phyloP scores from a whole-genome alignment of 2,797 vertebrate species.

The Oreochromis grahami region DNA sequence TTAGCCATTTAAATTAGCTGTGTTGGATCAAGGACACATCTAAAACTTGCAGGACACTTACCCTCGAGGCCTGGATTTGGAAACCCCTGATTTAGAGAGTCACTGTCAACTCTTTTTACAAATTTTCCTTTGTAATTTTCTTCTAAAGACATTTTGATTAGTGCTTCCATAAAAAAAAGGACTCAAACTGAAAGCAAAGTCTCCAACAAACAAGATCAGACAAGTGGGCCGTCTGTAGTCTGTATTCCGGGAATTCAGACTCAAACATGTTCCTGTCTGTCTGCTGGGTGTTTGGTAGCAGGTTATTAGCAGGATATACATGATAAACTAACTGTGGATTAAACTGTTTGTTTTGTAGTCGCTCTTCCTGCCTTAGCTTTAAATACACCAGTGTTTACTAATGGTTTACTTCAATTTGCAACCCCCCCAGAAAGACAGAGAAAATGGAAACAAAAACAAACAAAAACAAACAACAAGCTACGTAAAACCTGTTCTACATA shows the following conservation, averaged over 20 bases:
- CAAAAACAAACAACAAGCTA: background rate
- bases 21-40: too few relatives aligned
- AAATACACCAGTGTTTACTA: background rate
- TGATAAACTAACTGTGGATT: background rate
- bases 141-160: too few relatives aligned
- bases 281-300: background rate
- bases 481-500: background rate
- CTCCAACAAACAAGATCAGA: background rate
- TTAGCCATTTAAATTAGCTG: too few relatives aligned
- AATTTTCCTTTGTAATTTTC: too few relatives aligned
- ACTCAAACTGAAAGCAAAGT: background rate
- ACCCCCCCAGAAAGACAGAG: background rate
- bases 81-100: too few relatives aligned
- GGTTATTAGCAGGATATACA: background rate
- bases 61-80: too few relatives aligned
- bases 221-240: background rate
- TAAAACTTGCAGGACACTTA: too few relatives aligned
- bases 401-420: background rate
- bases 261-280: background rate
- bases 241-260: background rate
- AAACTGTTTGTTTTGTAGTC: background rate
- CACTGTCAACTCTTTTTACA: too few relatives aligned
- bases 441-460: background rate
- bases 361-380: background rate
- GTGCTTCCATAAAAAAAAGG: too few relatives aligned